Conservation (phyloP, 2,113 vertebrate genomes). For the Perccottus glenii region DNA sequence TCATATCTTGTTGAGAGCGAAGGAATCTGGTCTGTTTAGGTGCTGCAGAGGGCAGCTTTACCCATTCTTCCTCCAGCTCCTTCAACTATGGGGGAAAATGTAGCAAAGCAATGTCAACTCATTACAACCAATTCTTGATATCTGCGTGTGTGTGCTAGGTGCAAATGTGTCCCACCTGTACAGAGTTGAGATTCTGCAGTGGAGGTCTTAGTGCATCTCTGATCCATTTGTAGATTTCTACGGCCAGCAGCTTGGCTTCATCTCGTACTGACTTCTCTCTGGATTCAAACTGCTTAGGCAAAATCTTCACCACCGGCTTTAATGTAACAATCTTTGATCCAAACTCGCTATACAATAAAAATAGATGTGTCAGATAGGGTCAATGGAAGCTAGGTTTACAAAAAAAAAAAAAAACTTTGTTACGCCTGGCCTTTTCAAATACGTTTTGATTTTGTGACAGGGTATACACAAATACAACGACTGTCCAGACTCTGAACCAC, state of each 20-base stretch:
- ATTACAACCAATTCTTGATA: neutral
- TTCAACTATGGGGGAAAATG: slow-evolving; percentile 83
- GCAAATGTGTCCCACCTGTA: slow-evolving; percentile 83
- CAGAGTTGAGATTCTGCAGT: slow-evolving; percentile 92
- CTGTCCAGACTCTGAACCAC: too few relatives aligned
- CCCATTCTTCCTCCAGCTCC: slow-evolving; percentile 98
- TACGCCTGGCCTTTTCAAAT: too few relatives aligned
- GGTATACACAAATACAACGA: too few relatives aligned
- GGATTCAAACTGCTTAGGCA: slow-evolving; percentile 98
- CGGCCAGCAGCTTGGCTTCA: slow-evolving; percentile 92
- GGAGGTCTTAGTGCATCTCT: slow-evolving; percentile 91
- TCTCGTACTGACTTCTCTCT: slow-evolving; percentile 97
- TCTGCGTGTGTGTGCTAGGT: neutral
- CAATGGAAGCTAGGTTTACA: neutral
- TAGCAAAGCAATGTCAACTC: neutral
- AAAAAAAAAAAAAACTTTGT: too few relatives aligned
- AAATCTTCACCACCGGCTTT: slow-evolving; percentile 95
- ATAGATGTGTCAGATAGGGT: neutral
- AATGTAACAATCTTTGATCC: slow-evolving; percentile 96
- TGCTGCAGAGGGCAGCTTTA: slow-evolving; percentile 85
- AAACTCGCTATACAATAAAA: slow-evolving; percentile 85
- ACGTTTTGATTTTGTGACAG: too few relatives aligned
- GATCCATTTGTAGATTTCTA: slow-evolving; percentile 98
- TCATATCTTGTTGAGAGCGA: slow-evolving; percentile 97
- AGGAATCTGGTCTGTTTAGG: slow-evolving; percentile 91